Evolutionary conservation across 1,140 invertebrate species (phyloP).

Genomic region (Nymphalis io): DNA sequence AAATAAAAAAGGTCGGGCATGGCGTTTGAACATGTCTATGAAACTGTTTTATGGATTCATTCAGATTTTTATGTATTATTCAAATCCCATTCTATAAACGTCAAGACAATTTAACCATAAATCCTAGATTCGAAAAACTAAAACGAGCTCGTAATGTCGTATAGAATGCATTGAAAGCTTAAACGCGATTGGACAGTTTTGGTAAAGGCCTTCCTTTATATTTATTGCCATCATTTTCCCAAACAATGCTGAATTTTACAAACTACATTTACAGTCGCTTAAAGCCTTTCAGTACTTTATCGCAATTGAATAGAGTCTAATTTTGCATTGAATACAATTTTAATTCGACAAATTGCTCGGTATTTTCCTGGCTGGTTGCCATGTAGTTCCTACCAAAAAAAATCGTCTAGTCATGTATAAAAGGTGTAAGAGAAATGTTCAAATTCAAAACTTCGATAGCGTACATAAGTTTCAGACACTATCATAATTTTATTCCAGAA

Average conservation of each 20-base stretch:
- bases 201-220: slow-evolving; percentile 65
- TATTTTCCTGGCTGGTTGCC: slow-evolving; percentile 58
- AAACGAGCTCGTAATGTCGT: slow-evolving; percentile 38
- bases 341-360: slow-evolving; percentile 29
- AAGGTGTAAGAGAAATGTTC: slow-evolving; percentile 63
- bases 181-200: slow-evolving; percentile 64
- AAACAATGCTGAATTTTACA: slow-evolving; percentile 60
- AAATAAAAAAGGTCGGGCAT: no score
- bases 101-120: slow-evolving; percentile 22
- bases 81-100: slow-evolving; percentile 25
- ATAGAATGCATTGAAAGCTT: slow-evolving; percentile 56
- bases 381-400: slow-evolving; percentile 57
- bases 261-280: slow-evolving; percentile 24
- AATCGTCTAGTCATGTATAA: slow-evolving; percentile 66
- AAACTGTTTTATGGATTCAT: neutral
- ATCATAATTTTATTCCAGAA: slow-evolving; percentile 49
- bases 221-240: slow-evolving; percentile 74
- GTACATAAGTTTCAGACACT: slow-evolving; percentile 50
- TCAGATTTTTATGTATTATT: neutral
- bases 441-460: slow-evolving; percentile 52
- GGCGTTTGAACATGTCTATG: no score
- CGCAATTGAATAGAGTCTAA: slow-evolving; percentile 38
- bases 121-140: slow-evolving; percentile 37
- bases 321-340: slow-evolving; percentile 23
- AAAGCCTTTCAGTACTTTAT: slow-evolving; percentile 27